These are phyloP conservation scores for Drosophila mulleri DNA, from an alignment of 2,888 invertebrate genomes.

Conservation along the genomic window DNA sequence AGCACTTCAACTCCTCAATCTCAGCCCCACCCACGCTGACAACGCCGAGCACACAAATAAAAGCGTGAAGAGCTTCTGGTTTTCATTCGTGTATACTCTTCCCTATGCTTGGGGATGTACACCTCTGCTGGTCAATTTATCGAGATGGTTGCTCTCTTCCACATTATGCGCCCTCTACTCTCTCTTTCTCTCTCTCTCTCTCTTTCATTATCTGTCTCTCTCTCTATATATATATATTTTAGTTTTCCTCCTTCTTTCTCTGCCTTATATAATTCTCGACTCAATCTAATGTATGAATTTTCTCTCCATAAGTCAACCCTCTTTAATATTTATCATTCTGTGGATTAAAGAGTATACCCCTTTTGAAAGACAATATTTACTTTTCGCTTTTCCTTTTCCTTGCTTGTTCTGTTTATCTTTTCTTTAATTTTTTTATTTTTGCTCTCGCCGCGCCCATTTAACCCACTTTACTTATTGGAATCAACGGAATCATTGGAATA, in stretches of 20 bases:
- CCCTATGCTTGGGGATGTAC: neutral
- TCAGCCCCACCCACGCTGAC: conserved; percentile 2
- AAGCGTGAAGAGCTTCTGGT: conserved; percentile 41
- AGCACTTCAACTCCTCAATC: conserved; percentile 9
- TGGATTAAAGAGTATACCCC: conserved; percentile 20
- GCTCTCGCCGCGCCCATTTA: conserved; percentile 43
- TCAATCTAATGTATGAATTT: neutral
- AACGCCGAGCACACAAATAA: conserved; percentile 13
- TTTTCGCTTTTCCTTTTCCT: conserved; percentile 8
- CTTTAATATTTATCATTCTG: neutral
- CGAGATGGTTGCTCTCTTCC: no score
- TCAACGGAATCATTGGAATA: conserved; percentile 44
- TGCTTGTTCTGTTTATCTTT: conserved; percentile 1
- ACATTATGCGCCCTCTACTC: no score
- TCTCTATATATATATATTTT: no score
- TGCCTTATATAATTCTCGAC: no score
- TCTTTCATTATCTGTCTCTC: no score
- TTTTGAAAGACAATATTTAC: neutral
- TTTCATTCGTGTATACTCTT: conserved; percentile 28
- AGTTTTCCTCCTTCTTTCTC: no score
- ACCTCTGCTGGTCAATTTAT: neutral
- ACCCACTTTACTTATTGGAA: conserved; percentile 59
- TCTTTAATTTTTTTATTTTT: neutral
- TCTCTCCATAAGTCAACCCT: neutral
- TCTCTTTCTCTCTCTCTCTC: no score